Base-by-base conservation (phyloP, 2,113 vertebrate species). In the Sturnira hondurensis region DNA sequence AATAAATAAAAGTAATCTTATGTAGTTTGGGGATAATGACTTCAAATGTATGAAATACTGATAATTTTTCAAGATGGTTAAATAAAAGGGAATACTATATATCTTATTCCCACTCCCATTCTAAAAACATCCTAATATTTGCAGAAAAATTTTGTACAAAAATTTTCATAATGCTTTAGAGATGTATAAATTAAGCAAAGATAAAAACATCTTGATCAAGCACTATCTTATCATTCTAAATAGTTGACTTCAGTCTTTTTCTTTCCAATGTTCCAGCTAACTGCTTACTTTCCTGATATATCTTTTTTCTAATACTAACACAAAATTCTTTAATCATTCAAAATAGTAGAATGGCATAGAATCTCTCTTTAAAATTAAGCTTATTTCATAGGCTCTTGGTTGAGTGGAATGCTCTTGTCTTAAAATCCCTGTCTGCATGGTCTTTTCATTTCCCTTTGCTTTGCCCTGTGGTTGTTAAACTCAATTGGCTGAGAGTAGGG, bases 291-390 rank as follows among this genome's bases (percentile, higher is more conserved):
- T 91, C 67, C 93, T 67, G 7, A 74, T 65, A 61, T 63, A 65
- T 56, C 70, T 47, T 63, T 63, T 91, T 78, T 58, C 10, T 61
- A 41, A 68, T 41, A 16, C 20, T 91, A 81, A 65, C 9, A 76
- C 33, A 4, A 54, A 90, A 36, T 7, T 22, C 22, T 86, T 86
- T 89, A 52, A 81, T 52, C 26, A 92, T 68, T 89, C 26, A 89
- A 89, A 81, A 47, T 61, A 19, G 33, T 41, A 33, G 13, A 36
- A 74, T 67, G 26, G 41, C 31, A 76, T n/a, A 58, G 47, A 78
- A 36, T 71, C 78, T 61, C 54, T 91, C 68, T 92, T 96, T 86
- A 67, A 95, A 68, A 89, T 61, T 84, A 90, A 81, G 45, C 19
- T 95, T 91, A 36, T 85, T 88, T 81, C 8, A 71, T 3, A 86